Conservation (phyloP, 2,888 invertebrate species). For the Lysandra bellargus region DNA sequence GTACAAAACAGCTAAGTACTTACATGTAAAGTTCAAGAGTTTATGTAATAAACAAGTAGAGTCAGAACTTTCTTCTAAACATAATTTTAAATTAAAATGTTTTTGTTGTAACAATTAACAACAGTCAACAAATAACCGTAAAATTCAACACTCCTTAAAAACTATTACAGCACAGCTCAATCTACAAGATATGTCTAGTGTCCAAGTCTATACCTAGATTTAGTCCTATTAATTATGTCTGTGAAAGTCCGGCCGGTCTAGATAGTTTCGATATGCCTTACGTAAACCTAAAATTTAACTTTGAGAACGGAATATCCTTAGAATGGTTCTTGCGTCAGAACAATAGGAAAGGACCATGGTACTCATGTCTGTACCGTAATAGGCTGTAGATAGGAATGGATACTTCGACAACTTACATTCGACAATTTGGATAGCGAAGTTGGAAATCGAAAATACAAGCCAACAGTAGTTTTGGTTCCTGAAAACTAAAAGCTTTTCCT, state of each 20-base stretch:
- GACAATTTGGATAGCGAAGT: no score
- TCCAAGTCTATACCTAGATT: neutral
- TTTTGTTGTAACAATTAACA: no score
- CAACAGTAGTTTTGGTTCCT: no score
- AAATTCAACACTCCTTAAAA: neutral
- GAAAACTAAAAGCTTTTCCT: no score
- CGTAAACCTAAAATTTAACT: constrained; percentile 25
- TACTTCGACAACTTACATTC: no score
- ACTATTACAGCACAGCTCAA: neutral
- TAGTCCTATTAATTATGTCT: constrained; percentile 31
- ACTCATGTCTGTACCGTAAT: neutral
- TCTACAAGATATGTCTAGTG: neutral
- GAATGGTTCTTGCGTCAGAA: constrained; percentile 18
- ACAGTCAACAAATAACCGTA: no score
- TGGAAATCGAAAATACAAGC: no score
- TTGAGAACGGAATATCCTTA: constrained; percentile 13
- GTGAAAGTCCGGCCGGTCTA: constrained; percentile 32
- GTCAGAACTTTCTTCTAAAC: no score
- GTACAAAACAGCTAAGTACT: no score
- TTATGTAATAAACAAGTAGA: no score
- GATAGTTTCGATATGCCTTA: constrained; percentile 31
- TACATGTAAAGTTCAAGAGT: no score
- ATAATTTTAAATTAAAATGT: no score
- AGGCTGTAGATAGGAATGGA: neutral
- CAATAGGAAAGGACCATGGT: neutral